phyloP scores from a whole-genome alignment of 2,113 vertebrate species.

The Callipepla californica region DNA sequence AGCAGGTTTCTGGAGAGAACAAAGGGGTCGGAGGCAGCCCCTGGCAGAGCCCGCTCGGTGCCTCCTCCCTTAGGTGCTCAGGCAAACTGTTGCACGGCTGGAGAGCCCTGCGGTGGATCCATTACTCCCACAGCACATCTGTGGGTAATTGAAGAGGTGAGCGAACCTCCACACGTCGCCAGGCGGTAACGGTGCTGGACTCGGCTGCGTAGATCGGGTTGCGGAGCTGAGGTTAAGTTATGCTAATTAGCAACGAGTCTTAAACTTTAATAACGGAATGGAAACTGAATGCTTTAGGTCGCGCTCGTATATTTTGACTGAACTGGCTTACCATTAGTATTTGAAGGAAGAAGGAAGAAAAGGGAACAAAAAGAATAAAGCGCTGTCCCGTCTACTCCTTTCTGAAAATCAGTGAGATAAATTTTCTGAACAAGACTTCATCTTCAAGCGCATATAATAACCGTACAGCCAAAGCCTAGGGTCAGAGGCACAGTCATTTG shows the following conservation, averaged over 20 bases:
- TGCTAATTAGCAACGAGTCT: neutral
- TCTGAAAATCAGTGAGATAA: neutral
- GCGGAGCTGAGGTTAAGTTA: neutral
- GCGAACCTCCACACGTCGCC: rapidly evolving
- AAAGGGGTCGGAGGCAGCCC: neutral
- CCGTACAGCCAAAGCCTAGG: neutral
- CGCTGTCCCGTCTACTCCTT: neutral
- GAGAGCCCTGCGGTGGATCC: rapidly evolving
- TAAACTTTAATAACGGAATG: neutral
- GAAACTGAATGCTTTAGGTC: neutral
- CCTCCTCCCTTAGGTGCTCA: neutral
- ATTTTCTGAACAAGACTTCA: neutral
- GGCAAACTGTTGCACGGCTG: neutral
- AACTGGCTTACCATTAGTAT: neutral
- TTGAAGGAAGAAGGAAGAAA: neutral
- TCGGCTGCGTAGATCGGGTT: neutral
- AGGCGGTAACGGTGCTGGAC: rapidly evolving
- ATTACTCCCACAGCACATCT: neutral
- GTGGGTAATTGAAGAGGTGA: neutral
- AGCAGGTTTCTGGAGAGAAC: rapidly evolving
- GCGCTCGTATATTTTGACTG: neutral
- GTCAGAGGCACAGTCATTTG: conserved; percentile 28
- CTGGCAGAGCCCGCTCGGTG: neutral
- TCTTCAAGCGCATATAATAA: neutral
- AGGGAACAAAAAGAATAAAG: neutral